Evolutionary conservation across 2,888 invertebrate species (phyloP).

Genomic region (Dicyrtoma fusca): DNA sequence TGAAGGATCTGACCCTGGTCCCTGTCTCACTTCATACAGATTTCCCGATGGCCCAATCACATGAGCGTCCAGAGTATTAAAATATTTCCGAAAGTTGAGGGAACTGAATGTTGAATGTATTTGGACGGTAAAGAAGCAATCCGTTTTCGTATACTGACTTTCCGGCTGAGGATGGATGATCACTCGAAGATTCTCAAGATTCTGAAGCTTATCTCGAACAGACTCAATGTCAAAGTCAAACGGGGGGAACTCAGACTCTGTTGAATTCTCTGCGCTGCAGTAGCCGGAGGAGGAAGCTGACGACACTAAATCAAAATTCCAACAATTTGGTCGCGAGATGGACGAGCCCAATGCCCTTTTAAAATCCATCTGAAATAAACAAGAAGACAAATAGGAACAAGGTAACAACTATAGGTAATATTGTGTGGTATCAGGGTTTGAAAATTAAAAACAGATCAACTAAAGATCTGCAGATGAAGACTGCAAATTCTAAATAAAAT

Average conservation of each 20-base stretch:
- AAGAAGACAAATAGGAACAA: no score
- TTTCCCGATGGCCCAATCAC: slow-evolving; percentile 14
- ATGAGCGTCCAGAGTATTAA: slow-evolving; percentile 5
- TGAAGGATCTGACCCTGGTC: background rate
- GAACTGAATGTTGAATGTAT: background rate
- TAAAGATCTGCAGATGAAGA: no score
- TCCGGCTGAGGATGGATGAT: background rate
- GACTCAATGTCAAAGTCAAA: slow-evolving; percentile 21
- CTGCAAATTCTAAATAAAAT: no score
- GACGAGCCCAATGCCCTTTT: background rate
- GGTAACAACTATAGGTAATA: no score
- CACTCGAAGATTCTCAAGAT: slow-evolving; percentile 10
- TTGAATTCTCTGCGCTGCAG: slow-evolving; percentile 27
- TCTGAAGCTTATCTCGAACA: slow-evolving; percentile 15
- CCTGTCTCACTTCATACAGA: slow-evolving; percentile 9
- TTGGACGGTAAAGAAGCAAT: slow-evolving; percentile 21
- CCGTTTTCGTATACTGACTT: background rate
- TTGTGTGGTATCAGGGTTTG: no score
- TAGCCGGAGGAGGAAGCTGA: slow-evolving; percentile 30
- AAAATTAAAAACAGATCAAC: no score
- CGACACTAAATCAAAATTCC: slow-evolving; percentile 13
- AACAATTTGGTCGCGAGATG: slow-evolving; percentile 11
- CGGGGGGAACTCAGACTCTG: slow-evolving; percentile 32
- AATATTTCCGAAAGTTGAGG: background rate
- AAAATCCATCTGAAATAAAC: slow-evolving; percentile 15